Conservation (phyloP, 2,113 vertebrate species). For the Megatriorchis doriae region DNA sequence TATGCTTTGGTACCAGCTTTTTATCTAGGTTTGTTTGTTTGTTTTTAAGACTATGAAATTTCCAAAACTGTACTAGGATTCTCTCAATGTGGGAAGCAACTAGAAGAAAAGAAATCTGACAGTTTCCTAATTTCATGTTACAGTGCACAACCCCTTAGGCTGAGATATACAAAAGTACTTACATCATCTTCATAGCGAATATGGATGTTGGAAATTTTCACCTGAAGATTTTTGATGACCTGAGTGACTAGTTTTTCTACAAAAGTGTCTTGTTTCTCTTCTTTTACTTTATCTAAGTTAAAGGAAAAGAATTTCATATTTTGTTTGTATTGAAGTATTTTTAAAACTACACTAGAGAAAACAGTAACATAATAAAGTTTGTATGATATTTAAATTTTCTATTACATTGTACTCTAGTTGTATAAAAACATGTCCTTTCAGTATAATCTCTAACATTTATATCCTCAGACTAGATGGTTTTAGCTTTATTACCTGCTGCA, state of each 20-base stretch:
- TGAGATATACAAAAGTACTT: conserved; percentile 72
- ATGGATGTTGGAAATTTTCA: conserved; percentile 97
- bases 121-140: not conserved
- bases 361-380: not conserved
- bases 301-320: conserved; percentile 24
- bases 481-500: not conserved
- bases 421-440: not conserved
- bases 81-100: not conserved
- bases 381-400: not conserved
- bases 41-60: not conserved
- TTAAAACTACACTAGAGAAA: not conserved
- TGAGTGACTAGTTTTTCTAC: conserved; percentile 95
- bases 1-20: not conserved
- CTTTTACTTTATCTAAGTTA: conserved; percentile 78
- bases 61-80: not conserved
- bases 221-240: conserved; percentile 97
- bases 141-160: not conserved
- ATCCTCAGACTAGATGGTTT: not conserved
- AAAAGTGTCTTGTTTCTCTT: conserved; percentile 92
- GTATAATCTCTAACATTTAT: not conserved
- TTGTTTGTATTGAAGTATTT: not conserved
- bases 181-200: conserved; percentile 96
- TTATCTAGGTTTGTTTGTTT: not conserved
- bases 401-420: not conserved
- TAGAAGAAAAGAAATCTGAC: not conserved